Conservation (phyloP, 1,140 invertebrate genomes). For the Globodera ellingtonae region DNA sequence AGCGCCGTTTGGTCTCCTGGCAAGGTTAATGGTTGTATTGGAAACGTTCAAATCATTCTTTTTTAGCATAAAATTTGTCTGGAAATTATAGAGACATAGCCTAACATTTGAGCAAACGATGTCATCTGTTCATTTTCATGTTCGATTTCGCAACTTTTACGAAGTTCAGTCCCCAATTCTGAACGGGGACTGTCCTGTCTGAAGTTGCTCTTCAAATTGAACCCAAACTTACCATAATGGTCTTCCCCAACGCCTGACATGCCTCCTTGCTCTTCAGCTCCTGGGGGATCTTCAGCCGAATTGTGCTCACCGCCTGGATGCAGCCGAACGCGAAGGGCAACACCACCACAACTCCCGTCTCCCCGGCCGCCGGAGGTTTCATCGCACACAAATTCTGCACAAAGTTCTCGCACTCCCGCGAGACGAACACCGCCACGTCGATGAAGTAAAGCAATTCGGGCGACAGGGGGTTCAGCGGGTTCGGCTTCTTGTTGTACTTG, state of each 20-base stretch:
- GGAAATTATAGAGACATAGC: conserved; percentile 6
- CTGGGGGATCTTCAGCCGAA: conserved; percentile 85
- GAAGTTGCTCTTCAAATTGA: conserved; percentile 19
- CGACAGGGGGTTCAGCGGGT: conserved; percentile 72
- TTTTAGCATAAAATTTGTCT: not conserved
- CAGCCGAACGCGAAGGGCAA: conserved; percentile 81
- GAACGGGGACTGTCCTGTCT: conserved; percentile 10
- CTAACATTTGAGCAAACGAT: not conserved
- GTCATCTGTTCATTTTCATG: not conserved
- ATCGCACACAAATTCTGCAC: conserved; percentile 37
- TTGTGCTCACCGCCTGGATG: conserved; percentile 81
- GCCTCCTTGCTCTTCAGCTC: conserved; percentile 83
- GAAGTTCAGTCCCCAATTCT: conserved; percentile 6
- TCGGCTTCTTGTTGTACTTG: conserved; percentile 78
- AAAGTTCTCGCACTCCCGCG: conserved; percentile 23
- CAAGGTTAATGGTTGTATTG: not conserved
- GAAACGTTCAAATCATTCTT: not conserved
- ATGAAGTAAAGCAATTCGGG: conserved; percentile 69
- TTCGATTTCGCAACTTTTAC: conserved; percentile 20
- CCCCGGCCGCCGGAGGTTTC: conserved; percentile 31
- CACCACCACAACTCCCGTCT: conserved; percentile 67
- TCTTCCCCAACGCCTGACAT: conserved; percentile 81
- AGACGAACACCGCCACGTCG: conserved; percentile 31
- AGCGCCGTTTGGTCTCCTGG: conserved; percentile 72
- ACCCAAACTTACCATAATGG: conserved; percentile 71